Evolutionary conservation across 2,113 vertebrate genomes (phyloP), one percentile per base, ranked within the genome.

Genomic region (Psilopogon haemacephalus): DNA sequence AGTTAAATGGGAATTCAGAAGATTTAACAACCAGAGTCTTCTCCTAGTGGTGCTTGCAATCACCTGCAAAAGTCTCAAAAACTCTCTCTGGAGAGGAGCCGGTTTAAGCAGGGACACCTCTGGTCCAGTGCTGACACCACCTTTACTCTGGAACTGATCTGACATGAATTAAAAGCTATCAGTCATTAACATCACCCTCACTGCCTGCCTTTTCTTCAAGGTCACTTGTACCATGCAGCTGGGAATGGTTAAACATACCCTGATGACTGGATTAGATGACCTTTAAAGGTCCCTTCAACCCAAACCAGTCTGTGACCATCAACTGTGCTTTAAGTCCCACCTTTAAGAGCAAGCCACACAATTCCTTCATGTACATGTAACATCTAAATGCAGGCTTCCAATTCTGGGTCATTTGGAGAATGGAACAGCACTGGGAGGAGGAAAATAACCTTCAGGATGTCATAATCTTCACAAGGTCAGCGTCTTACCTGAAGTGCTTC

Each of bases 401-500:
- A 33, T 3, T 6, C 26, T 11, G 6, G 65, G 11, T 85, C 23
- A 2, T 2, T 3, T 26, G 11, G 33, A 52, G 42, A 67, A 15
- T 4, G 6, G 6, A 78, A 24, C 13, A 62, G 46, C 6, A 33
- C 4, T 7, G 7, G 37, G 52, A 68, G 32, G 13, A 74, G 14
- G 13, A 54, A 71, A 84, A 77, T 8, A 46, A 12, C 58, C 33
- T 37, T 28, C 46, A 24, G 28, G 37, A 20, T 19, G 33, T 69
- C 54, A 1, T 12, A 35, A 28, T 28, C 33, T 63, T 50, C 48
- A 50, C 48, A 24, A 55, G 37, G 46, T 32, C 69, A 15, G 62
- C 27, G 23, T 38, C 97, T 96, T 76, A 98, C 98, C 98, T 98
- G 92, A 60, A 98, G 72, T 16, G 85, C 70, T 17, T 97, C 95